Base-by-base conservation (phyloP, 2,888 invertebrate species). In the Callimorpha dominula region DNA sequence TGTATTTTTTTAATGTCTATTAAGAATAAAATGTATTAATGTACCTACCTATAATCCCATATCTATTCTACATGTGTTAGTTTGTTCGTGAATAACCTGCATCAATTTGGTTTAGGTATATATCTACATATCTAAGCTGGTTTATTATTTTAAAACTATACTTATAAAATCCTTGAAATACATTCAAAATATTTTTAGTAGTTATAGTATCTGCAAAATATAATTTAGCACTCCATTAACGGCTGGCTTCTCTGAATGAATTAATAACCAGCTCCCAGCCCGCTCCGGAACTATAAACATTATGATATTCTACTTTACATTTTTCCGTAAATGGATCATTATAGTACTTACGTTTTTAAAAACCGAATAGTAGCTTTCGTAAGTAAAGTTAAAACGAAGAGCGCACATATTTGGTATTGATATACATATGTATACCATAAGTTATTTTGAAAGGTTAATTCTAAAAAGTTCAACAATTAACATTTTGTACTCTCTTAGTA, bases 201-300 rank as follows among this genome's bases (percentile, higher is more conserved):
- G 9, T 2, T 12, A 31, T 20, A 11, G 20, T 67, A 15, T 31
- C 54, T n/a, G 20, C n/a, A 46, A 43, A 5, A 60, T 14, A 2
- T 31, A 60, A 60, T 31, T 49, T 46, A 60, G 9, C 46, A 46
- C n/a, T 57, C 49, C 60, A 62, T 68, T 68, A 68, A 8, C 42
- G 68, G 60, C 31, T 54, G 15, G 15, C 15, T 68, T 60, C 31
- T 60, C 20, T 49, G 15, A 57, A 31, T 49, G 49, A 68, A 68
- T 68, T 46, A 68, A 15, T 54, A 43, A 12, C 46, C 54, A 43
- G 20, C 14, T 11, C 20, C 43, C 31, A 46, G 60, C 40, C n/a
- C 11, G 43, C 68, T 49, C 31, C 15, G 31, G 60, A 46, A 31
- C 31, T 43, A 12, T 43, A 17, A 42, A 20, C 43, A 57, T 46